Evolutionary conservation across 1,140 invertebrate genomes (phyloP), one percentile per base, ranked within the genome.

Genomic region (Cephus cinctus): DNA sequence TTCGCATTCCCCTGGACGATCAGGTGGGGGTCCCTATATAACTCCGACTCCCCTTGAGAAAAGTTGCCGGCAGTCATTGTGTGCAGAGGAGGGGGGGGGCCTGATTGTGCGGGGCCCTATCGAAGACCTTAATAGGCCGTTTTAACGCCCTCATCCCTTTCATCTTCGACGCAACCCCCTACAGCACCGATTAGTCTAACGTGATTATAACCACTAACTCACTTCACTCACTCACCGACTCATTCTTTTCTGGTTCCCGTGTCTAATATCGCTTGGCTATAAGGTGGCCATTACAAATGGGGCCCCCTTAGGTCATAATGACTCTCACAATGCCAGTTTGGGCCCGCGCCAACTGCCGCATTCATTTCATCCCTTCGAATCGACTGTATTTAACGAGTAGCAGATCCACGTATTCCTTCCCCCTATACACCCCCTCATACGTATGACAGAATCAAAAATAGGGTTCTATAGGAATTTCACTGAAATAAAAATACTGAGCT

Each of bases 141-240:
- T 67, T 67, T 59, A 61, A 47, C 48, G 56, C 55, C 54, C 50
- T 52, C 49, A 44, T 54, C 53, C 57, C 57, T 64, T 65, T 59
- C 53, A 56, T 50, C 54, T 62, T 35, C 45, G 42, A 58, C 35
- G 30, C 50, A 55, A 30, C 56, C 58, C 59, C 50, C 57, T 57
- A 51, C 49, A 56, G 42, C 52, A 61, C 43, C 63, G 63, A 69
- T 69, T 66, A 66, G 63, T 54, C 62, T 62, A 69, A 71, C 61
- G 54, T 63, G 59, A 67, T 69, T 69, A 66, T 56, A 61, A 63
- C 41, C 61, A 61, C 54, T 62, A 63, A 67, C 56, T 67, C 64
- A 18, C 19, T 36, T 36, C 34, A 36, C 14, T n/a, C n/a, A 67
- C 52, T 61, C 57, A 40, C 34, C 32, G 50, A 44, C 54, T 59